A percentile compares a stretch with the other conserved stretches of the same genome.
phyloP scores from a whole-genome alignment of 2,888 invertebrate species.

The Rhingia campestris region DNA sequence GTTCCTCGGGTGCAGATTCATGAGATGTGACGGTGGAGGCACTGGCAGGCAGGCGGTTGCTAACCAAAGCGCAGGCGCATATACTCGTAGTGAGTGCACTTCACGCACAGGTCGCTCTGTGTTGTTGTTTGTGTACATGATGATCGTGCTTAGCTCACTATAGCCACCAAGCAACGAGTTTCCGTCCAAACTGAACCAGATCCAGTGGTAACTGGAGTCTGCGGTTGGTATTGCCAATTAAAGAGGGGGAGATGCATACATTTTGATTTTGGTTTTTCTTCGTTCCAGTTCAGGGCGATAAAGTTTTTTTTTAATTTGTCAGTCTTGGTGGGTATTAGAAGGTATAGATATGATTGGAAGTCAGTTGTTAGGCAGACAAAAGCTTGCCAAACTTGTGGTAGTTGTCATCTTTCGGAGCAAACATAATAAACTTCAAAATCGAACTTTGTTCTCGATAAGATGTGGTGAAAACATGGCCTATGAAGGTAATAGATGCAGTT shows the following conservation, averaged over 20 bases:
- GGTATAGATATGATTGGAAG: too few species aligned
- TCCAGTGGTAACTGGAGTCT: constrained; percentile 20
- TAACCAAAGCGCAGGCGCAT: constrained; percentile 45
- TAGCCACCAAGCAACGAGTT: constrained; percentile 15
- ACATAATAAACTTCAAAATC: too few species aligned
- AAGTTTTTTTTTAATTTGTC: background rate
- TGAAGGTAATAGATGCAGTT: too few species aligned
- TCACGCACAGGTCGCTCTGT: constrained; percentile 43
- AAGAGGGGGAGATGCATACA: background rate
- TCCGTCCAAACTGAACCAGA: constrained; percentile 37
- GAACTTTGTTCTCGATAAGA: too few species aligned
- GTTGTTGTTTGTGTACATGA: constrained; percentile 2
- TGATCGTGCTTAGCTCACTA: constrained; percentile 27
- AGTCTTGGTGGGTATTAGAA: too few species aligned
- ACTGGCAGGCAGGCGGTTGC: background rate
- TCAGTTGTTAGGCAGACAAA: too few species aligned
- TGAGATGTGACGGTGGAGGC: constrained; percentile 5
- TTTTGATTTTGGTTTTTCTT: background rate
- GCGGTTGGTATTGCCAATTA: constrained; percentile 35
- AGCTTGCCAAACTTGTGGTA: too few species aligned
- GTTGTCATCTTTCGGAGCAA: too few species aligned
- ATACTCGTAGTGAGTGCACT: constrained; percentile 29
- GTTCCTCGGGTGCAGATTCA: constrained; percentile 39
- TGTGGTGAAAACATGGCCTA: too few species aligned
- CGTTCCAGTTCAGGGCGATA: constrained; percentile 18